A percentile compares a stretch with the other conserved stretches of the same genome.
Conservation (phyloP, 2,113 vertebrate species). For the Prietella phreatophila region DNA sequence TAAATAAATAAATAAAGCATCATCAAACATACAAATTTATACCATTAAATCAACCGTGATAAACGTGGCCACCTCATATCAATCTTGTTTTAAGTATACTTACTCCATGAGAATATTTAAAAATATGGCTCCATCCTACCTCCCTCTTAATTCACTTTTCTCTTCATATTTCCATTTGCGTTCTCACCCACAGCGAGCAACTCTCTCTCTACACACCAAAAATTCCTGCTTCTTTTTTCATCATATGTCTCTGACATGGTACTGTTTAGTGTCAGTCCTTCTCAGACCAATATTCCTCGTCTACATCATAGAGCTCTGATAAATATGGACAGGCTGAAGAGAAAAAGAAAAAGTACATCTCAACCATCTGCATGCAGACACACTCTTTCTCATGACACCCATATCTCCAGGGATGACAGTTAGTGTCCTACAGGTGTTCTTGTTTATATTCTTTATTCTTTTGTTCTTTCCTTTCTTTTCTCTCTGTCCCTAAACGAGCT, state of each 20-base stretch:
- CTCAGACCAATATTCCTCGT: background rate
- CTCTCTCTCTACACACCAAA: background rate
- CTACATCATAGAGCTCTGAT: background rate
- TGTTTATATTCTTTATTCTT: background rate
- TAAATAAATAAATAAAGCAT: background rate
- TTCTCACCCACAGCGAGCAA: background rate
- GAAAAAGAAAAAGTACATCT: background rate
- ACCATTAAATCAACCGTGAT: background rate
- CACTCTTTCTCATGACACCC: background rate
- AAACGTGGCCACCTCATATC: background rate
- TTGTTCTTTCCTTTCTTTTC: background rate
- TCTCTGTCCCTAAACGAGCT: background rate
- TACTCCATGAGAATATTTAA: background rate
- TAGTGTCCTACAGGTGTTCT: slow-evolving; percentile 6
- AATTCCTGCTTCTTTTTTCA: background rate
- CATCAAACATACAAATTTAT: background rate
- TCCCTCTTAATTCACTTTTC: slow-evolving; percentile 8
- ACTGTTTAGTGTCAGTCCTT: background rate
- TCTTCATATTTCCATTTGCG: background rate
- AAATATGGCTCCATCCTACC: background rate
- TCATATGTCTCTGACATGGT: background rate
- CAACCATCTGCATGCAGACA: background rate
- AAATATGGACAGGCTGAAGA: background rate
- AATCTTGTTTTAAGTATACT: background rate
- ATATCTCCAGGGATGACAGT: background rate